These are phyloP conservation scores for Pygocentrus nattereri DNA, from an alignment of 2,797 vertebrate genomes.

Conservation along the genomic window DNA sequence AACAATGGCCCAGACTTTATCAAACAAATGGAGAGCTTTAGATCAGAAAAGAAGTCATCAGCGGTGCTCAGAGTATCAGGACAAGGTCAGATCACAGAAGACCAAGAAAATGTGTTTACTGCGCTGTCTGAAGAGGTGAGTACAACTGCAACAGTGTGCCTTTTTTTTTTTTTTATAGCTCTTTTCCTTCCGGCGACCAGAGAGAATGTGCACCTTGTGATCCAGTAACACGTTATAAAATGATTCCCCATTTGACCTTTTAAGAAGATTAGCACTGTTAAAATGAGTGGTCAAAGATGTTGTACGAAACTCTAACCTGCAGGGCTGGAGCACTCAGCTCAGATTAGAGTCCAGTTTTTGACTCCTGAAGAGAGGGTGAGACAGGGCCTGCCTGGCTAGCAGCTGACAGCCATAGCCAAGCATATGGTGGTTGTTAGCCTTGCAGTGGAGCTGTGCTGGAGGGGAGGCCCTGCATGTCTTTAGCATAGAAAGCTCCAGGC, in stretches of 20 bases:
- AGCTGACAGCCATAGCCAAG: slow-evolving; percentile 24
- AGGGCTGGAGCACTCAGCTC: slow-evolving; percentile 34
- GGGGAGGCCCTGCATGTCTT: slow-evolving; percentile 28
- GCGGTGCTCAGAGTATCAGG: slow-evolving; percentile 31
- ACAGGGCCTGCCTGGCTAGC: slow-evolving; percentile 8
- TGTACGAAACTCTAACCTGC: slow-evolving; percentile 28
- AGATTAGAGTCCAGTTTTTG: slow-evolving; percentile 41
- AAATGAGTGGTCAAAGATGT: slow-evolving; percentile 45
- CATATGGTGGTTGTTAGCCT: slow-evolving; percentile 50
- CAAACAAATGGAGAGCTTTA: slow-evolving; percentile 47
- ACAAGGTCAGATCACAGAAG: slow-evolving; percentile 36
- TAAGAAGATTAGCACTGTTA: slow-evolving; percentile 52
- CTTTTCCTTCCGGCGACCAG: not conserved
- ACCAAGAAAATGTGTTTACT: slow-evolving; percentile 40
- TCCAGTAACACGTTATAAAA: slow-evolving; percentile 47
- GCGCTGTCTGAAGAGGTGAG: slow-evolving; percentile 32
- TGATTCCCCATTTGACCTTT: slow-evolving; percentile 53
- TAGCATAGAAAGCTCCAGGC: slow-evolving; percentile 46
- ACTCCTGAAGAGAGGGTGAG: slow-evolving; percentile 37
- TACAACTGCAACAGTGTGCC: slow-evolving; percentile 18
- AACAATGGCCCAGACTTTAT: slow-evolving; percentile 50
- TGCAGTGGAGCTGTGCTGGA: slow-evolving; percentile 2
- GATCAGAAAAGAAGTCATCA: slow-evolving; percentile 51
- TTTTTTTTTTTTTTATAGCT: slow-evolving; percentile 1
- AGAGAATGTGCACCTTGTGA: slow-evolving; percentile 38